Evolutionary conservation across 2,888 invertebrate genomes (phyloP).

Genomic region (Deroplatys truncata): DNA sequence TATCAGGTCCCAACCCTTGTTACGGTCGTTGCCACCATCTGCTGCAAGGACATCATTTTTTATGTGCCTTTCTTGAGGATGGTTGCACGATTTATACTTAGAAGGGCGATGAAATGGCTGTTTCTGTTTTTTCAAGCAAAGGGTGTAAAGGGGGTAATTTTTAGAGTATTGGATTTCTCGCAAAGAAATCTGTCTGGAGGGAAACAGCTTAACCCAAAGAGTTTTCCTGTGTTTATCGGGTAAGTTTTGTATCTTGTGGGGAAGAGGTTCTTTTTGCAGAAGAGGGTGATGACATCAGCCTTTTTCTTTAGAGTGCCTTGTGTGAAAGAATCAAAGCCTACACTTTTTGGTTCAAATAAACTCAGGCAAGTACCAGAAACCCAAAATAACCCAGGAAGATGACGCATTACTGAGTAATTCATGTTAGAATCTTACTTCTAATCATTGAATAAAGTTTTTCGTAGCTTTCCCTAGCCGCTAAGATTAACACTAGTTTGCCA

Average conservation of each 20-base stretch:
- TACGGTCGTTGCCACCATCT: neutral
- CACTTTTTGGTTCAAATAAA: no score
- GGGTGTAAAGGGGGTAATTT: slow-evolving; percentile 11
- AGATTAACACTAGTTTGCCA: no score
- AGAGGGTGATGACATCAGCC: no score
- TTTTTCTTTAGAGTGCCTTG: no score
- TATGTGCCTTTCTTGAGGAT: neutral
- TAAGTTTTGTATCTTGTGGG: neutral
- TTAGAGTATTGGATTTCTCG: slow-evolving; percentile 17
- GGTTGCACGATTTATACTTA: slow-evolving; percentile 12
- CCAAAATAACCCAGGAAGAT: no score
- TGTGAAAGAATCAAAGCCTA: no score
- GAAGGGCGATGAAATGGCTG: slow-evolving; percentile 9
- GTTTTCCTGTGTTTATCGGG: neutral
- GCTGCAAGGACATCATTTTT: neutral
- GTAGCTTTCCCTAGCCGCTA: no score
- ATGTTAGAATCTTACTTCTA: no score
- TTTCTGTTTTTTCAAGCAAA: slow-evolving; percentile 11
- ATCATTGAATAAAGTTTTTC: no score
- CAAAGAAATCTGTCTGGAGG: neutral
- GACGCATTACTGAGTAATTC: no score
- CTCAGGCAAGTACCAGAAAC: no score
- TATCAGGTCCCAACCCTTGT: neutral
- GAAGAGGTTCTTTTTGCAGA: neutral
- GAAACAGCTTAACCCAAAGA: neutral